Evolutionary conservation across 2,888 invertebrate species (phyloP).

Genomic region (Conops quadrifasciatus): DNA sequence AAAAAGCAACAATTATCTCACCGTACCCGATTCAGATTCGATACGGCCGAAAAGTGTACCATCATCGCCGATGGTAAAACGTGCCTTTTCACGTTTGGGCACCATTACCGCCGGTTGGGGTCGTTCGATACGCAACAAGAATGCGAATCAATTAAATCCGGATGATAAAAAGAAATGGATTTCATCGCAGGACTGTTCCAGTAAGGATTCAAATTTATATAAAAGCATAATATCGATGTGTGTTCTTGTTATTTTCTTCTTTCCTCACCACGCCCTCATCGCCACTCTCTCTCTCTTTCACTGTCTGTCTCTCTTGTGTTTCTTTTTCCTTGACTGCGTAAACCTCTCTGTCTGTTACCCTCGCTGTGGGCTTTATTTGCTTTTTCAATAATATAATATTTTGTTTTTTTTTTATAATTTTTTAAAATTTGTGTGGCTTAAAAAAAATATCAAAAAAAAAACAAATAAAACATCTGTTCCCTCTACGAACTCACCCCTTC

Average conservation of each 20-base stretch:
- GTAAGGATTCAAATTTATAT: conserved; percentile 69
- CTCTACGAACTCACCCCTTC: too few species aligned
- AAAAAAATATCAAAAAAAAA: too few species aligned
- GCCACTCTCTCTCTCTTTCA: too few species aligned
- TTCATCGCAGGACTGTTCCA: conserved; percentile 91
- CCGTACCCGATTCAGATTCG: conserved; percentile 89
- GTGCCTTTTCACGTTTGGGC: conserved; percentile 89
- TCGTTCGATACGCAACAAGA: conserved; percentile 84
- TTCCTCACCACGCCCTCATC: neutral
- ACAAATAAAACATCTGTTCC: too few species aligned
- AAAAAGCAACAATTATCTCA: conserved; percentile 92
- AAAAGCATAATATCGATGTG: conserved; percentile 62
- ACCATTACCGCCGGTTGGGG: conserved; percentile 93
- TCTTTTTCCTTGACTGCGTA: too few species aligned
- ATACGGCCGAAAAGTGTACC: conserved; percentile 90
- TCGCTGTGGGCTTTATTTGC: too few species aligned
- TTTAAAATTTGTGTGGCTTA: too few species aligned
- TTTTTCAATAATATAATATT: too few species aligned
- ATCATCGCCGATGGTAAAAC: conserved; percentile 91
- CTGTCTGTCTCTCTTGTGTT: too few species aligned
- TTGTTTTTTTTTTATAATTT: too few species aligned
- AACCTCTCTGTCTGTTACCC: too few species aligned
- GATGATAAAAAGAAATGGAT: conserved; percentile 93
- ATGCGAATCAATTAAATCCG: conserved; percentile 80
- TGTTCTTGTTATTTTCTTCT: conserved; percentile 42